Conservation (phyloP, 2,888 invertebrate genomes). For the Drosophila maculinotata region DNA sequence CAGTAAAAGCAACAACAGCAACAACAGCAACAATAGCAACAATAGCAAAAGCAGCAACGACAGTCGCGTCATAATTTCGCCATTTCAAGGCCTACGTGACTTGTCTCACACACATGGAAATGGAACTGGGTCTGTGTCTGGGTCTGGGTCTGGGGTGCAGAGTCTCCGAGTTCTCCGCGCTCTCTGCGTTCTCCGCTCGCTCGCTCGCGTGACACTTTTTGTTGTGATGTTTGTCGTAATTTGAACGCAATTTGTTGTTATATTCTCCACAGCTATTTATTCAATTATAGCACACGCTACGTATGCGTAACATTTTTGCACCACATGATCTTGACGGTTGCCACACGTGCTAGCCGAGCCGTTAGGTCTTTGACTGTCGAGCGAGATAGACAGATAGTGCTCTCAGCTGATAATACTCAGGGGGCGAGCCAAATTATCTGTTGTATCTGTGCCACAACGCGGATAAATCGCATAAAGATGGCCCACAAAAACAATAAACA, state of each 20-base stretch:
- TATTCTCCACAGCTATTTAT: conserved; percentile 30
- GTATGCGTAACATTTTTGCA: conserved; percentile 26
- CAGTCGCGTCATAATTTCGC: conserved; percentile 62
- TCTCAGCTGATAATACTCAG: neutral
- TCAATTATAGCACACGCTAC: conserved; percentile 25
- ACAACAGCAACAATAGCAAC: conserved; percentile 1
- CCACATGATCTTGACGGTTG: conserved; percentile 57
- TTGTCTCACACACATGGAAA: conserved; percentile 70
- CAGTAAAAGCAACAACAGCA: conserved; percentile 4
- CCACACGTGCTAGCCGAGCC: conserved; percentile 49
- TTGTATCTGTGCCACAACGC: conserved; percentile 8
- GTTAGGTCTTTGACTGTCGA: conserved; percentile 51
- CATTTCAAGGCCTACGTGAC: conserved; percentile 80
- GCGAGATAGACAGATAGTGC: neutral
- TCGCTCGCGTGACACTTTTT: conserved; percentile 7
- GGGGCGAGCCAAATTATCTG: conserved; percentile 3
- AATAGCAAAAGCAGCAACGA: conserved; percentile 1
- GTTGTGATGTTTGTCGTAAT: conserved; percentile 29
- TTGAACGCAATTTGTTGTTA: conserved; percentile 34
- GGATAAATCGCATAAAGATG: conserved; percentile 24
- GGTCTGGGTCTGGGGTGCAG: conserved; percentile 50
- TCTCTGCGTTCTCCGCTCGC: neutral
- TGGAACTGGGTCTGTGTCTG: conserved; percentile 38
- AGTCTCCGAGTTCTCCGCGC: conserved; percentile 40
- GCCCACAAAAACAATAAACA: conserved; percentile 24